Conservation (phyloP, 2,888 invertebrate genomes). For the Caenorhabditis afra region DNA sequence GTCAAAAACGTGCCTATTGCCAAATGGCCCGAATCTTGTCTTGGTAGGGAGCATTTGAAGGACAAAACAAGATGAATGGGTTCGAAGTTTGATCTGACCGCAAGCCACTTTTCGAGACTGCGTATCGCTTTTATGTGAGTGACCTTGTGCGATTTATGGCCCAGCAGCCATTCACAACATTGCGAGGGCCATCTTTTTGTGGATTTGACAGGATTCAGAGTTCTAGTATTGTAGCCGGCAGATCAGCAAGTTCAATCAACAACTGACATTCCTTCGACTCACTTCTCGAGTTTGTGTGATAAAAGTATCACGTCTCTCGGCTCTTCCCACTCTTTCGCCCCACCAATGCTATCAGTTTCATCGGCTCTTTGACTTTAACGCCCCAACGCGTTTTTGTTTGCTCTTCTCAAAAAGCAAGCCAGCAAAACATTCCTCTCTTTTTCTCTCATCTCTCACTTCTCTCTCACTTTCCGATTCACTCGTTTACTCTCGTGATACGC, state of each 20-base stretch:
- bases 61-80: constrained; percentile 7
- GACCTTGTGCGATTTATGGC: too few species aligned
- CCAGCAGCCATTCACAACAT: too few species aligned
- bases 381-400: constrained; percentile 34
- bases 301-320: constrained; percentile 4
- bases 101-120: neutral
- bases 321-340: constrained; percentile 1
- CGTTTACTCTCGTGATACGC: constrained; percentile 6
- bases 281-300: constrained; percentile 26
- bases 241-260: neutral
- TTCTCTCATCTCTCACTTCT: constrained; percentile 3
- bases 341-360: constrained; percentile 47
- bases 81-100: neutral
- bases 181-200: too few species aligned
- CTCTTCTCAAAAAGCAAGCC: constrained; percentile 40
- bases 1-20: neutral
- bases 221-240: neutral
- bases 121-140: too few species aligned
- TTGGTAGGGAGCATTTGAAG: neutral
- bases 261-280: constrained; percentile 6
- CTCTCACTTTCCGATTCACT: neutral
- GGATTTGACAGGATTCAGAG: neutral
- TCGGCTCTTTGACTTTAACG: constrained; percentile 18
- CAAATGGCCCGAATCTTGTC: constrained; percentile 9
- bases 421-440: constrained; percentile 37